phyloP scores from a whole-genome alignment of 2,888 invertebrate genomes.

The Drosophila dives region DNA sequence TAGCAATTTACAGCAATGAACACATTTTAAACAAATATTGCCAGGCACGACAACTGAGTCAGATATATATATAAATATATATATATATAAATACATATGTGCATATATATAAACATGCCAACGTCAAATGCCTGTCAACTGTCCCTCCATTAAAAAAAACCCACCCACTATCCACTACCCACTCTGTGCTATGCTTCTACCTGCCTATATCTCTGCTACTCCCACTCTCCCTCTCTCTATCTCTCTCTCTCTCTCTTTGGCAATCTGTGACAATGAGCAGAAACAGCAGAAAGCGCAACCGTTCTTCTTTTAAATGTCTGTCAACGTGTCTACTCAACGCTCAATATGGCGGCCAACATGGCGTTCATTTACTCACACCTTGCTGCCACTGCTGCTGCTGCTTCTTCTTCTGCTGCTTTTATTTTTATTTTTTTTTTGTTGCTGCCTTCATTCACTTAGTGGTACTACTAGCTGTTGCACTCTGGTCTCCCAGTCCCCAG shows the following conservation, averaged over 20 bases:
- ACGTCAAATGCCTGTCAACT: conserved; percentile 8
- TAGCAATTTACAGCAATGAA: conserved; percentile 76
- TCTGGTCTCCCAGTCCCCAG: conserved; percentile 13
- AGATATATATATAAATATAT: background rate
- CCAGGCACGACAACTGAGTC: conserved; percentile 64
- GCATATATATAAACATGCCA: conserved; percentile 22
- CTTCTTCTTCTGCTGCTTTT: background rate
- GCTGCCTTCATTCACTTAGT: conserved; percentile 57
- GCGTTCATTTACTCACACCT: conserved; percentile 72
- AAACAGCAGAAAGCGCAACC: conserved; percentile 64
- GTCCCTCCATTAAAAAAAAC: conserved; percentile 4
- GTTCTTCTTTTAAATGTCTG: conserved; percentile 70
- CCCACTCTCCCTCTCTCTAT: background rate
- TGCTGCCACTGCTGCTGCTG: background rate
- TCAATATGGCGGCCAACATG: conserved; percentile 82
- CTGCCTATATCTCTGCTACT: background rate
- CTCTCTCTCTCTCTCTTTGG: conserved; percentile 7
- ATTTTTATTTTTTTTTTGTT: background rate
- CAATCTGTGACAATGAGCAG: conserved; percentile 64
- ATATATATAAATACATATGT: conserved; percentile 28
- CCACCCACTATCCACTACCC: conserved; percentile 11
- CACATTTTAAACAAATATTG: conserved; percentile 79
- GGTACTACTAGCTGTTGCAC: conserved; percentile 28
- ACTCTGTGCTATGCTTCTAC: background rate
- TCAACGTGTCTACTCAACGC: conserved; percentile 56